Conservation (phyloP, 2,888 invertebrate species). For the Phyllotreta striolata region DNA sequence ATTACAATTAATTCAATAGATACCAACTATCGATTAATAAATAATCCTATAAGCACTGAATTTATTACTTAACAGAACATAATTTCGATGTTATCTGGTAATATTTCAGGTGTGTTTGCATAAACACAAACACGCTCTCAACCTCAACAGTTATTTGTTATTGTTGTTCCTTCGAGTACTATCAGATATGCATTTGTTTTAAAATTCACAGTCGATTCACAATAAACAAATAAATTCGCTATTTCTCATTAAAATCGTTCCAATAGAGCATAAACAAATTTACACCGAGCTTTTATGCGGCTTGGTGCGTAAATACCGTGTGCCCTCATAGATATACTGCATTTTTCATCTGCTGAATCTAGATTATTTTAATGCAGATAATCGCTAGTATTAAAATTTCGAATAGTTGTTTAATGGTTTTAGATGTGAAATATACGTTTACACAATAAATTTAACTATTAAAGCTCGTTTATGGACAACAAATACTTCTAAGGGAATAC, state of each 20-base stretch:
- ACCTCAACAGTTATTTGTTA: constrained; percentile 5
- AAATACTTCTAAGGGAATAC: too few species aligned
- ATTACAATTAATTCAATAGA: too few species aligned
- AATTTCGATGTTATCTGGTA: too few species aligned
- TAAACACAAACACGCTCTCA: too few species aligned
- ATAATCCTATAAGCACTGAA: too few species aligned
- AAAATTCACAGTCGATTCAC: constrained; percentile 12
- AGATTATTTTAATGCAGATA: constrained; percentile 42
- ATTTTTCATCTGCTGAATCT: constrained; percentile 35
- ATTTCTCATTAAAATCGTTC: constrained; percentile 47
- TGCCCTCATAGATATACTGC: constrained; percentile 7
- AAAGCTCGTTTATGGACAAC: not conserved
- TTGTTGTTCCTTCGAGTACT: constrained; percentile 6
- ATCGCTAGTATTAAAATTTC: constrained; percentile 45
- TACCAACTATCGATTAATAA: too few species aligned
- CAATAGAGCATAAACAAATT: constrained; percentile 46
- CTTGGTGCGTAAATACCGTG: not conserved
- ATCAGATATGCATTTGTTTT: constrained; percentile 18
- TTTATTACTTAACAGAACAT: too few species aligned
- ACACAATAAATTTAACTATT: not conserved
- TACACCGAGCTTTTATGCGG: constrained; percentile 6
- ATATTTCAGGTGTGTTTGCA: too few species aligned
- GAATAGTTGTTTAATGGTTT: constrained; percentile 29
- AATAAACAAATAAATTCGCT: constrained; percentile 27
- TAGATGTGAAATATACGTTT: constrained; percentile 20